A percentile compares a stretch with the other conserved stretches of the same genome.
Evolutionary conservation across 2,113 vertebrate genomes (phyloP).

Genomic region (Marcusenius ussheri): DNA sequence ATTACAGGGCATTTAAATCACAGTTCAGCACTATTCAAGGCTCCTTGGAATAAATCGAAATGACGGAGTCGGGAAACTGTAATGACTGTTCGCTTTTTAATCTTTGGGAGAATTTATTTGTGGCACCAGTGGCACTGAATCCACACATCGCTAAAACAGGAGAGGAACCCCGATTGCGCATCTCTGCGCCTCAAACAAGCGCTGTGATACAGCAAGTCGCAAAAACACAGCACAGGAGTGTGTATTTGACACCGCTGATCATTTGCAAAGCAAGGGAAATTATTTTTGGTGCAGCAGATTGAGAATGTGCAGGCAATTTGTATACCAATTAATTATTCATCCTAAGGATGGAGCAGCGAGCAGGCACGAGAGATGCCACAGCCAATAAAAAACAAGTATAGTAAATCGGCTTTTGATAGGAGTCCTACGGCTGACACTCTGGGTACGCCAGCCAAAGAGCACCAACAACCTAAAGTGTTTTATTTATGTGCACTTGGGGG

Average conservation of each 20-base stretch:
- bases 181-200: not conserved
- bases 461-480: not conserved
- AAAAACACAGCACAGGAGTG: not conserved
- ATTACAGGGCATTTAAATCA: not conserved
- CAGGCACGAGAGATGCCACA: not conserved
- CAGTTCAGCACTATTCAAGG: not conserved
- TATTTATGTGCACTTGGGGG: not conserved
- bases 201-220: not conserved
- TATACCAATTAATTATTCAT: slow-evolving; percentile 12
- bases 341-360: not conserved
- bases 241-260: not conserved
- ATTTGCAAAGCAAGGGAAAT: not conserved
- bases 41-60: not conserved
- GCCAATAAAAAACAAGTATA: not conserved
- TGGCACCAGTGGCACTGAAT: not conserved
- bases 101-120: not conserved
- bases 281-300: not conserved
- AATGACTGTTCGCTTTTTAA: not conserved
- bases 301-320: not conserved
- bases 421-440: not conserved
- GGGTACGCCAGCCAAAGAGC: not conserved
- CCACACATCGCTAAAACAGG: not conserved
- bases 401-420: slow-evolving; percentile 1
- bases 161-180: not conserved
- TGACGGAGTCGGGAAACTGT: not conserved